A percentile compares a stretch with the other conserved stretches of the same genome.
phyloP scores from a whole-genome alignment of 2,113 vertebrate species.

The Odontesthes bonariensis region DNA sequence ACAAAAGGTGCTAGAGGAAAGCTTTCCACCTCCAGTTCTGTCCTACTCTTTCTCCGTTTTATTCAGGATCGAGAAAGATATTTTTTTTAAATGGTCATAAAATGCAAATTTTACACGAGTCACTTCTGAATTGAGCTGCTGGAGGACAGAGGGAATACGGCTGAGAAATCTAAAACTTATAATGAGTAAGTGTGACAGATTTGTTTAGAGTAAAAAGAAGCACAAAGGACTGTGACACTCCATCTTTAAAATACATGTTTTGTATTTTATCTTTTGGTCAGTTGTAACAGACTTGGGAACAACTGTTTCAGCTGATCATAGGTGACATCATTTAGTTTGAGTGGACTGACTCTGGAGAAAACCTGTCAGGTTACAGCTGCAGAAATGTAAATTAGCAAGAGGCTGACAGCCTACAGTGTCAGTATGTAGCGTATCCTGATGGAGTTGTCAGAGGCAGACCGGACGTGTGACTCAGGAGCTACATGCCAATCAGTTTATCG shows the following conservation, averaged over 20 bases:
- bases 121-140: no score
- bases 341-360: not conserved
- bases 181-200: no score
- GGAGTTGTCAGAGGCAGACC: conserved; percentile 41
- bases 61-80: not conserved
- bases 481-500: conserved; percentile 57
- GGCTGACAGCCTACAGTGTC: not conserved
- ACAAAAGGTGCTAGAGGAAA: no score
- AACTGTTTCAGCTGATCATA: no score
- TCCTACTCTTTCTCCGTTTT: no score
- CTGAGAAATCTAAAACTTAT: no score
- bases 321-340: not conserved
- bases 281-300: not conserved
- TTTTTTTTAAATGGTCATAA: not conserved
- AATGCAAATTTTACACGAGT: not conserved
- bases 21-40: no score
- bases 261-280: not conserved
- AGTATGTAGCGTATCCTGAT: conserved; percentile 35
- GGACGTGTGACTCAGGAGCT: conserved; percentile 24
- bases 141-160: no score
- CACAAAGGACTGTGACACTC: not conserved
- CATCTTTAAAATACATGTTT: not conserved
- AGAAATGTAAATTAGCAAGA: conserved; percentile 16
- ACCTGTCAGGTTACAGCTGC: not conserved
- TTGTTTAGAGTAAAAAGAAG: no score